Conservation (phyloP, 2,113 vertebrate species). For the Etia nguti region DNA sequence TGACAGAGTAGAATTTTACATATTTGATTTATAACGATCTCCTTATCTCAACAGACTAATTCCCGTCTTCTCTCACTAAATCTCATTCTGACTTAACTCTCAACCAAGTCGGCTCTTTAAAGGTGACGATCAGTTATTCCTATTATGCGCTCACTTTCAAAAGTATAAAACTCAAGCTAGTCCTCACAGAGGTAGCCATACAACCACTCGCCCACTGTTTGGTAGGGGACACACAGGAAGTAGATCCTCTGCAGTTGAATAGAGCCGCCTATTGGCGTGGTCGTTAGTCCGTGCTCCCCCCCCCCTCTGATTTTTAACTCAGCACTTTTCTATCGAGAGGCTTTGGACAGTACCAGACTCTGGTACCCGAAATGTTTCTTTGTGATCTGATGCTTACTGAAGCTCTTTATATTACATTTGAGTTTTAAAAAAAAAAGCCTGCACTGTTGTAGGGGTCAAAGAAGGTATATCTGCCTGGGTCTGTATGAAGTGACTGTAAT, state of each 20-base stretch:
- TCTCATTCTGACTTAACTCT: neutral
- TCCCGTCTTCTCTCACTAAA: neutral
- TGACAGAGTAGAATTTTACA: neutral
- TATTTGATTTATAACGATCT: neutral
- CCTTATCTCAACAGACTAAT: neutral
- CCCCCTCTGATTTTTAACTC: slow-evolving; percentile 25
- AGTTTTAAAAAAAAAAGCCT: slow-evolving; percentile 14
- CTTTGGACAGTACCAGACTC: slow-evolving; percentile 27
- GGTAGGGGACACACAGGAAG: slow-evolving; percentile 19
- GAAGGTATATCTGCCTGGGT: neutral
- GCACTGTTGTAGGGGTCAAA: neutral
- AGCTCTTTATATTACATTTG: slow-evolving; percentile 32
- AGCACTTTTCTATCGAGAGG: slow-evolving; percentile 49
- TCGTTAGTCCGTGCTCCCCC: neutral
- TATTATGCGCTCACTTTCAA: neutral
- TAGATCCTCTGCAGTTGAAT: slow-evolving; percentile 29
- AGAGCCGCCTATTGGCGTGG: neutral
- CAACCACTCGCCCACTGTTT: neutral
- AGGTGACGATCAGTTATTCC: neutral
- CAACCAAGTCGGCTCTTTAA: neutral
- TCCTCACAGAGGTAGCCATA: neutral
- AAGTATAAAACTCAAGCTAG: neutral
- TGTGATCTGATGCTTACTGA: slow-evolving; percentile 39
- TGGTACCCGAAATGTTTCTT: slow-evolving; percentile 33
- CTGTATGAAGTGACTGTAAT: neutral